These are phyloP conservation scores for Mus spicilegus DNA, from an alignment of 2,113 vertebrate species.

Conservation along the genomic window DNA sequence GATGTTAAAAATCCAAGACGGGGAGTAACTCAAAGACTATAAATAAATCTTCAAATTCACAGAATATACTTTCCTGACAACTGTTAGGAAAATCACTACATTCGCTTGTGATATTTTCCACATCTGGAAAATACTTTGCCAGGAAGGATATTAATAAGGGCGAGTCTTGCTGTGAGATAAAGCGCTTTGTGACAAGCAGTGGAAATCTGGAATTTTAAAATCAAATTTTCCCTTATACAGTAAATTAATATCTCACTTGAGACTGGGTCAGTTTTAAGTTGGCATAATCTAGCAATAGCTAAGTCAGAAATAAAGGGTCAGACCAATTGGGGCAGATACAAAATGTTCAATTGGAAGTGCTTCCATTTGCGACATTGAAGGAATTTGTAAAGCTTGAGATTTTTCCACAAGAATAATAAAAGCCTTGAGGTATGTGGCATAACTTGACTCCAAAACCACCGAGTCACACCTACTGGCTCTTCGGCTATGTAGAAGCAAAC, in stretches of 20 bases:
- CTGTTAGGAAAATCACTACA: conserved; percentile 15
- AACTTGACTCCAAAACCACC: conserved; percentile 49
- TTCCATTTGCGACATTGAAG: neutral
- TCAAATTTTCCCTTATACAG: conserved; percentile 60
- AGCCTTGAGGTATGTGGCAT: neutral
- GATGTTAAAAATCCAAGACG: conserved; percentile 3
- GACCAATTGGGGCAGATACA: conserved; percentile 44
- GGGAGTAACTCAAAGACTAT: neutral
- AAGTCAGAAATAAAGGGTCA: conserved; percentile 62
- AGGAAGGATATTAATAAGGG: conserved; percentile 43
- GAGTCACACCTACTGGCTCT: neutral
- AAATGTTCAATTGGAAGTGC: conserved; percentile 54
- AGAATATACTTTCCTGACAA: conserved; percentile 39
- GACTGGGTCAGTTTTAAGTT: conserved; percentile 49
- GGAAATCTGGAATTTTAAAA: conserved; percentile 69
- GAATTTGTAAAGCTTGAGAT: conserved; percentile 28
- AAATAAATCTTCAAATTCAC: conserved; percentile 50
- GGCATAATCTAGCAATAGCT: conserved; percentile 29
- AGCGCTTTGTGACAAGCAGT: conserved; percentile 61
- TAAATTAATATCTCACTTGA: conserved; percentile 67
- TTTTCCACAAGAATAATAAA: conserved; percentile 65
- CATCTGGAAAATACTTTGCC: conserved; percentile 61
- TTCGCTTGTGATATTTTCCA: neutral
- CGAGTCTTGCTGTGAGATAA: conserved; percentile 48
- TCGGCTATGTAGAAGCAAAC: neutral